phyloP scores from a whole-genome alignment of 2,888 invertebrate species.

The Lasioglossum zephyrum region DNA sequence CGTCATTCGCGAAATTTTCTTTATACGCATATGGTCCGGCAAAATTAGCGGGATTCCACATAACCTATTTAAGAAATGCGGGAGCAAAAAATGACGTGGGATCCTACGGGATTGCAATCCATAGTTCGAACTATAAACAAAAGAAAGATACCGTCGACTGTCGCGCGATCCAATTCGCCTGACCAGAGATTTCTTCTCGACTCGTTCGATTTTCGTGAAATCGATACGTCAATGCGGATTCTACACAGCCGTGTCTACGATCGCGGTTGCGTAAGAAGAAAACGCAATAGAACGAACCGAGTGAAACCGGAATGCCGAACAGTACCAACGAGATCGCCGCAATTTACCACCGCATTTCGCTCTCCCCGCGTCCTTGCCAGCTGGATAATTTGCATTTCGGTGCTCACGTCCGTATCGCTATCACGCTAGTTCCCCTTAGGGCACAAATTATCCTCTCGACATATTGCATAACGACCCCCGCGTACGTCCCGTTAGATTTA shows the following conservation, averaged over 20 bases:
- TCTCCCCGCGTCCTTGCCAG: conserved; percentile 70
- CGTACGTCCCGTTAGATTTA: conserved; percentile 63
- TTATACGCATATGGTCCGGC: too few relatives aligned
- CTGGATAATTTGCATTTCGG: conserved; percentile 76
- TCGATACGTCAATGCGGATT: conserved; percentile 27
- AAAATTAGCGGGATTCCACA: too few relatives aligned
- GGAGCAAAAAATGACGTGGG: too few relatives aligned
- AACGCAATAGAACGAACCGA: conserved; percentile 29
- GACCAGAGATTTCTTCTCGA: neutral
- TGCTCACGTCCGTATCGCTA: conserved; percentile 61
- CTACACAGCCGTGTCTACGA: neutral
- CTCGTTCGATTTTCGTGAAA: conserved; percentile 36
- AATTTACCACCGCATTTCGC: conserved; percentile 65
- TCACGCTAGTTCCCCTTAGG: conserved; percentile 67
- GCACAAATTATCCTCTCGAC: conserved; percentile 75
- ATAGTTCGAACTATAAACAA: neutral
- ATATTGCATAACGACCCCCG: conserved; percentile 73
- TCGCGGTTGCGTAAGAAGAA: conserved; percentile 55
- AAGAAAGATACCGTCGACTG: neutral
- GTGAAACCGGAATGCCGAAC: conserved; percentile 55
- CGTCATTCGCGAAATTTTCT: too few relatives aligned
- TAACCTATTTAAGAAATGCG: too few relatives aligned
- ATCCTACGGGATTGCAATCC: too few relatives aligned
- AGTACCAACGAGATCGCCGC: conserved; percentile 53
- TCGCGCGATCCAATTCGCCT: neutral